Conservation (phyloP, 2,888 invertebrate genomes). For the Eurytoma californica region DNA sequence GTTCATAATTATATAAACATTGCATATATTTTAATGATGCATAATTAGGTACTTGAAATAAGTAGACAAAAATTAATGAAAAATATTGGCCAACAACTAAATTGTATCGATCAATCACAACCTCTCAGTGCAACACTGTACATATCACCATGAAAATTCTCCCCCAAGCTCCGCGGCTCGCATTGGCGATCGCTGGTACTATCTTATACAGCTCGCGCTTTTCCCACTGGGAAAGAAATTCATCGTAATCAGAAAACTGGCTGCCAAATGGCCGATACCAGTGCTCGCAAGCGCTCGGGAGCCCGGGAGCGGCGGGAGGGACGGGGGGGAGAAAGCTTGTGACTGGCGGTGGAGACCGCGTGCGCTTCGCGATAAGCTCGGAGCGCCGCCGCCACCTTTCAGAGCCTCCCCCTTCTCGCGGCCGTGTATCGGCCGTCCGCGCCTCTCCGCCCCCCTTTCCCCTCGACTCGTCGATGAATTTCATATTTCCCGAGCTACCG, state of each 20-base stretch:
- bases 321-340: conserved; percentile 15
- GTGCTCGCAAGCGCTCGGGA: conserved; percentile 35
- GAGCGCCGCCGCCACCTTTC: conserved; percentile 42
- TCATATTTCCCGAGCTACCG: conserved; percentile 20
- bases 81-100: no score
- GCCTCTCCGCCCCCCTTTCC: background rate
- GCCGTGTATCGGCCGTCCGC: background rate
- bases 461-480: conserved; percentile 28
- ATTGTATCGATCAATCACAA: no score
- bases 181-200: conserved; percentile 2
- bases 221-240: conserved; percentile 64
- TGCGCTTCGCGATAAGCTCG: conserved; percentile 72
- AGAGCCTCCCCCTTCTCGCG: conserved; percentile 47
- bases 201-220: conserved; percentile 11
- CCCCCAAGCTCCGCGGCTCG: background rate
- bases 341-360: conserved; percentile 72
- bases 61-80: no score
- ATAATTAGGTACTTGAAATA: no score
- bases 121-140: no score
- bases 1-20: no score
- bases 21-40: no score
- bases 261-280: conserved; percentile 65
- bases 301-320: background rate
- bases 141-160: no score
- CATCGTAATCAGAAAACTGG: conserved; percentile 67